Base-by-base conservation (phyloP, 2,888 invertebrate species). In the Tethea ocularis region DNA sequence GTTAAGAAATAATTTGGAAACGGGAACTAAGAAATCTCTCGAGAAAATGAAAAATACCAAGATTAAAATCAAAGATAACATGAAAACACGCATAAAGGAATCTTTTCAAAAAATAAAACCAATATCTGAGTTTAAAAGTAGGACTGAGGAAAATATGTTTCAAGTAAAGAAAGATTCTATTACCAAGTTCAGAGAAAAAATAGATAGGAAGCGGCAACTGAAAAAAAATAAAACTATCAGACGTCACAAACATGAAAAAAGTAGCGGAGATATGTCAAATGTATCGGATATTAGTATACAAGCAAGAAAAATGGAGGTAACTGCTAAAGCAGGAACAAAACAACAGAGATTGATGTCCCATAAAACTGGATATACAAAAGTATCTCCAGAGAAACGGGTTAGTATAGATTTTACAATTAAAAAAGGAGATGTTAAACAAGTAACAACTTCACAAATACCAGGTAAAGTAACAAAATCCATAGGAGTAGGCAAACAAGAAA, bases 101-200 rank as follows among this genome's bases (percentile, higher is more conserved):
- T 52, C 52, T 26, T 8, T 33, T 3, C 20, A 17, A 6, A 57
- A 41, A 22, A 36, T 33, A 52, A 51, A 22, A 10, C 51, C 60
- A 23, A 51, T 52, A 38, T 22, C 36, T n/a, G 61, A 53, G 22
- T 46, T 52, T 13, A 13, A 33, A 54, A 58, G 61, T 10, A 22
- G 41, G 20, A 51, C 41, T 5, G 52, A 63, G 57, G 59, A 64
- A 38, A 60, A 51, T 46, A 57, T 20, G 33, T 74, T 72, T 46
- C 63, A 66, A 52, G 69, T 78, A 52, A 71, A 65, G 64, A 80
- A 78, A 69, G 83, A 83, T 66, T 81, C 80, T 5, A 60, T 83
- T 38, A 64, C 58, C 1, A 76, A 77, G 63, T 79, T 73, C 58
- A 76, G 72, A 61, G 80, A 82, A 60, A 67, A 78, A 29, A 60